A percentile compares a stretch with the other conserved stretches of the same genome.
Conservation (phyloP, 2,888 invertebrate genomes). For the Tiliacea citrago region DNA sequence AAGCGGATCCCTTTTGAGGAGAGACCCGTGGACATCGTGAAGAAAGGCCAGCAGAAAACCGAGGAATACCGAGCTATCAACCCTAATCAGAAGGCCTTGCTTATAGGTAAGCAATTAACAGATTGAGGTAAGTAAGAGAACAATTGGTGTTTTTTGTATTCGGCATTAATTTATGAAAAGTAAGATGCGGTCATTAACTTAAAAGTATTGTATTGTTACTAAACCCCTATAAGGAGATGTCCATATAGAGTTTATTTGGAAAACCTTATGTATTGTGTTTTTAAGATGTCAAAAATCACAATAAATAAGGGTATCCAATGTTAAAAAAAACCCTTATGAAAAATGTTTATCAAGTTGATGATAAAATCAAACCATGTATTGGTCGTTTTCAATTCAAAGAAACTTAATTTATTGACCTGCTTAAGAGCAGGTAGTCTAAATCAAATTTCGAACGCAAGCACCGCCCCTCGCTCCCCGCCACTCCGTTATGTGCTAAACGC, state of each 20-base stretch:
- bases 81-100: conserved; percentile 85
- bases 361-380: not conserved
- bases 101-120: conserved; percentile 79
- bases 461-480: no score
- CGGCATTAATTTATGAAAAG: not conserved
- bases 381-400: not conserved
- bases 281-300: no score
- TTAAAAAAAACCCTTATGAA: not conserved
- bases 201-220: not conserved
- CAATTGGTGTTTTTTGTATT: not conserved
- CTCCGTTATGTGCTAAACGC: no score
- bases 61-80: conserved; percentile 81
- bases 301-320: not conserved
- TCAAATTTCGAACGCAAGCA: no score
- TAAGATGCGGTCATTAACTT: not conserved
- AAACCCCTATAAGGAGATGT: no score
- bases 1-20: conserved; percentile 83
- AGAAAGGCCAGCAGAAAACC: conserved; percentile 74
- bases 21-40: conserved; percentile 80
- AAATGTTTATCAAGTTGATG: not conserved
- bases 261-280: no score
- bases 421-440: no score
- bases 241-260: not conserved
- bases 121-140: not conserved
- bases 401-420: not conserved